These are phyloP conservation scores for Ennomos fuscantarius DNA, from an alignment of 2,888 invertebrate species.

Conservation along the genomic window DNA sequence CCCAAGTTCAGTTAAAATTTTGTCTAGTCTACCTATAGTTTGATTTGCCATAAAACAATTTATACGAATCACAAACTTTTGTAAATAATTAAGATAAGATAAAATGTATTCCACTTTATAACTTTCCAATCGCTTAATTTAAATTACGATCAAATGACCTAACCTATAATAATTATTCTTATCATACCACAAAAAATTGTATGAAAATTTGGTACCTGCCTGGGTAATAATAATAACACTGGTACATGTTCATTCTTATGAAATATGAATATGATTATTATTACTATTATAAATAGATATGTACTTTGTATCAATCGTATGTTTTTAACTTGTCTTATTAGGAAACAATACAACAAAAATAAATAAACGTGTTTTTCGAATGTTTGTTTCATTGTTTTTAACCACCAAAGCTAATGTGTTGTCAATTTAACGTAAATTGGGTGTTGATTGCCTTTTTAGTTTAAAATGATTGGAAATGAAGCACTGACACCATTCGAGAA, in stretches of 20 bases:
- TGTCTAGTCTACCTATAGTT: conserved; percentile 32
- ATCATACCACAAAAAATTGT: too few relatives aligned
- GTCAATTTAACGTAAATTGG: conserved; percentile 32
- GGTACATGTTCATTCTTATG: too few relatives aligned
- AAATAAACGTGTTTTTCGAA: conserved; percentile 26
- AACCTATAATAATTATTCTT: conserved; percentile 34
- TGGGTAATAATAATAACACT: too few relatives aligned
- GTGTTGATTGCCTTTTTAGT: conserved; percentile 43
- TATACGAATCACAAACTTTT: conserved; percentile 27
- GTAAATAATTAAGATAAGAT: conserved; percentile 22
- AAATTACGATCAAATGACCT: not conserved
- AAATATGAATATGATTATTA: too few relatives aligned
- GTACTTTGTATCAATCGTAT: too few relatives aligned
- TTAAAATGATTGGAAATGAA: conserved; percentile 42
- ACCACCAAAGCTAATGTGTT: conserved; percentile 7
- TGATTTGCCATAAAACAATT: conserved; percentile 42
- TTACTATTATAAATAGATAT: too few relatives aligned
- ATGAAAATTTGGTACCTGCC: too few relatives aligned
- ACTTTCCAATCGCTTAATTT: too few relatives aligned
- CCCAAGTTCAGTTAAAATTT: conserved; percentile 8
- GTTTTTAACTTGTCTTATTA: too few relatives aligned
- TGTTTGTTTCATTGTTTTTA: conserved; percentile 19
- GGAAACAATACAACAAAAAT: too few relatives aligned
- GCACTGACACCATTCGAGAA: conserved; percentile 35
- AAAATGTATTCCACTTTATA: not conserved